A percentile compares a stretch with the other conserved stretches of the same genome.
Evolutionary conservation across 2,888 invertebrate species (phyloP).

Genomic region (Lasioglossum zephyrum): DNA sequence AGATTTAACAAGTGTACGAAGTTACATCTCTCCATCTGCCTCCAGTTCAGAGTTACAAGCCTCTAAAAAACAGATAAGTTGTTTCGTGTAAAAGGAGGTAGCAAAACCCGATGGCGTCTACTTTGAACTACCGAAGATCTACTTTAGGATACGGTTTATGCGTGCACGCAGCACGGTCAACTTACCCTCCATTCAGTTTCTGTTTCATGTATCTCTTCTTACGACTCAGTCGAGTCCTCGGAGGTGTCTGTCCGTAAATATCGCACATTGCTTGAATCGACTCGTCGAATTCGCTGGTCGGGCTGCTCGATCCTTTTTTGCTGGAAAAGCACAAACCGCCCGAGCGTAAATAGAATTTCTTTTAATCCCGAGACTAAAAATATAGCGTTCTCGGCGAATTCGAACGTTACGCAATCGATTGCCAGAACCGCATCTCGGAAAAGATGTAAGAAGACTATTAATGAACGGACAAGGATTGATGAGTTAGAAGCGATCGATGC

Average conservation of each 20-base stretch:
- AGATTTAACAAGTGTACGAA: too few species aligned
- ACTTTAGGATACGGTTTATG: neutral
- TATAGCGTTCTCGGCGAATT: neutral
- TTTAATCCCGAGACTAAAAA: conserved; percentile 8
- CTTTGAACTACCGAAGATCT: neutral
- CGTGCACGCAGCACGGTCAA: conserved; percentile 6
- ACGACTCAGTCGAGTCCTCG: conserved; percentile 88
- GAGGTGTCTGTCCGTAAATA: conserved; percentile 91
- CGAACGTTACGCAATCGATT: neutral
- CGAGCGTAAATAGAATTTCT: conserved; percentile 8
- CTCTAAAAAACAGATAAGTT: too few species aligned
- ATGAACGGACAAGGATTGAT: conserved; percentile 1
- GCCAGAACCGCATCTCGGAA: neutral
- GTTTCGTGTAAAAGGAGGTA: too few species aligned
- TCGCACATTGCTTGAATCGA: conserved; percentile 84
- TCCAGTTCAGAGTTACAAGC: too few species aligned
- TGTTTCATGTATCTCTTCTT: conserved; percentile 85
- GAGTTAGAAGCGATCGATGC: neutral
- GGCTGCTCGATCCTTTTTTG: conserved; percentile 63
- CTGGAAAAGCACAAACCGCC: conserved; percentile 55
- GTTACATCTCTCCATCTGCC: too few species aligned
- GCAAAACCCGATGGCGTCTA: neutral
- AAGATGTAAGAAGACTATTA: neutral
- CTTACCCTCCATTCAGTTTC: conserved; percentile 87
- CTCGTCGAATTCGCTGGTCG: conserved; percentile 74